Evolutionary conservation across 2,797 vertebrate genomes (phyloP).

Genomic region (Lutra lutra): DNA sequence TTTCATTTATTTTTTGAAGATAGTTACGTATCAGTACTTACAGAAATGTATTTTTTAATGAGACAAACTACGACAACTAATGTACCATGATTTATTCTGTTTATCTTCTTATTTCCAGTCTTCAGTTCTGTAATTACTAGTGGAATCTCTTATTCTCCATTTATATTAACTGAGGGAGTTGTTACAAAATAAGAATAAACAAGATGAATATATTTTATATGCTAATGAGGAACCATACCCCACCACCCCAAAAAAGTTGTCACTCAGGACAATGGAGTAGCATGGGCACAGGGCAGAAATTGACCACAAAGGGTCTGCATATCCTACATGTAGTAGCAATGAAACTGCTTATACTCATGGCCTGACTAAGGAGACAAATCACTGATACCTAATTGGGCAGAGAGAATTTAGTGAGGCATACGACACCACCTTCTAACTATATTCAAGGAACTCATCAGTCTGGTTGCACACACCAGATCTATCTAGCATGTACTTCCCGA

Average conservation of each 20-base stretch:
- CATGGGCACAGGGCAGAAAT: background rate
- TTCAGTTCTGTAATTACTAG: background rate
- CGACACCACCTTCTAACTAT: background rate
- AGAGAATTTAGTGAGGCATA: background rate
- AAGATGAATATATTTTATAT: background rate
- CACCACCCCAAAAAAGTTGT: background rate
- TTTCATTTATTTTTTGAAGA: background rate
- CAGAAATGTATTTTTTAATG: background rate
- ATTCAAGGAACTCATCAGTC: background rate
- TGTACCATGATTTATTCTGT: background rate
- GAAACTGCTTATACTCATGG: background rate
- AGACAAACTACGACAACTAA: background rate
- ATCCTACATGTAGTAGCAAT: background rate
- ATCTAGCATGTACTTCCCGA: background rate
- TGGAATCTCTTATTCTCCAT: background rate
- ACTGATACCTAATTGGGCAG: background rate
- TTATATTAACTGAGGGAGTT: background rate
- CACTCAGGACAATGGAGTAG: background rate
- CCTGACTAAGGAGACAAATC: background rate
- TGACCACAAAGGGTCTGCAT: background rate
- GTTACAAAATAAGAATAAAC: background rate
- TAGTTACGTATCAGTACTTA: background rate
- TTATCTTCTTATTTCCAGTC: background rate
- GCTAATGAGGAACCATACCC: background rate
- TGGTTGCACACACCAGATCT: background rate